Evolutionary conservation across 2,113 vertebrate species (phyloP).

Genomic region (Colossoma macropomum): DNA sequence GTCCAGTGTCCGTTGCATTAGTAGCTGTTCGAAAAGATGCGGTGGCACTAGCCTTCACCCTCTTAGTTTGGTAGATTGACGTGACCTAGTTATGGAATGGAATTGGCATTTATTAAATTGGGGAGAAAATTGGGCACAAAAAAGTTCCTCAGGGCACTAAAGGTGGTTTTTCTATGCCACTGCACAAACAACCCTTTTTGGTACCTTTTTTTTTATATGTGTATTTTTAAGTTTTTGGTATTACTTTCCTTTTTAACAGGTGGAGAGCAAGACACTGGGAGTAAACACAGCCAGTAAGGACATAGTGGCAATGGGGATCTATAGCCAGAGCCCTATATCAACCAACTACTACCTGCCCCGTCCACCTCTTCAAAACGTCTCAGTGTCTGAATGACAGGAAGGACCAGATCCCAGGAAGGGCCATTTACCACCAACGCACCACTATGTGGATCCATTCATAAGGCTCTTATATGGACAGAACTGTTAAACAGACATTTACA

Average conservation of each 20-base stretch:
- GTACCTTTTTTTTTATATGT: too few species aligned
- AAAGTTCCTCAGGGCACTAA: too few species aligned
- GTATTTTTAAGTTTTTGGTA: neutral
- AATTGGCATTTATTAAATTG: neutral
- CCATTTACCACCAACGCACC: slow-evolving; percentile 60
- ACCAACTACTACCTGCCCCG: slow-evolving; percentile 65
- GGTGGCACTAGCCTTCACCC: too few species aligned
- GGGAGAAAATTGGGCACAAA: too few species aligned
- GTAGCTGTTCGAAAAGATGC: too few species aligned
- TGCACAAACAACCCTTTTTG: too few species aligned
- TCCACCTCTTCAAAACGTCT: slow-evolving; percentile 29
- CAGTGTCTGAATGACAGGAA: slow-evolving; percentile 17
- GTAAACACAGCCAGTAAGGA: slow-evolving; percentile 70
- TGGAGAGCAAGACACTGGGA: slow-evolving; percentile 65
- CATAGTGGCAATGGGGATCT: neutral
- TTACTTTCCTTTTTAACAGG: slow-evolving; percentile 13
- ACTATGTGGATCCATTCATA: slow-evolving; percentile 64
- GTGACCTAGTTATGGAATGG: neutral
- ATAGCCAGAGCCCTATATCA: slow-evolving; percentile 47
- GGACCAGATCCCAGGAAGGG: slow-evolving; percentile 56
- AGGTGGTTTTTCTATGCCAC: too few species aligned
- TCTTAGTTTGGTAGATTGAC: too few species aligned
- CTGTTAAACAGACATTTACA: slow-evolving; percentile 57
- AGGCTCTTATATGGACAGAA: slow-evolving; percentile 56
- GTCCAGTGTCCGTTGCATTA: too few species aligned